Evolutionary conservation across 2,888 invertebrate genomes (phyloP).

Genomic region (Argyresthia goedartella): DNA sequence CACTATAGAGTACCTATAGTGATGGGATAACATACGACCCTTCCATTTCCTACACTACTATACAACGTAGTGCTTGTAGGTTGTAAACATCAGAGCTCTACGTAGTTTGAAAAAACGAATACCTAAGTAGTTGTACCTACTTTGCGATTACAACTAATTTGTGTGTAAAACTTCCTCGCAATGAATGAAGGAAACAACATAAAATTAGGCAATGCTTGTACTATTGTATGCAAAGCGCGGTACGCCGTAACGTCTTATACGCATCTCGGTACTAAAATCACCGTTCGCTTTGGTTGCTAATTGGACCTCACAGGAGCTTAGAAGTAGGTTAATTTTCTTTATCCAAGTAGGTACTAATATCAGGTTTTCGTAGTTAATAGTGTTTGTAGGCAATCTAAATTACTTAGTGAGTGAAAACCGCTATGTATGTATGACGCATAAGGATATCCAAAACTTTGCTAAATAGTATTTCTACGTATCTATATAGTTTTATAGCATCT

Average conservation of each 20-base stretch:
- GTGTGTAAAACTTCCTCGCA: background rate
- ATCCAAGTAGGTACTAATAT: background rate
- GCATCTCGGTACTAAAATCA: constrained; percentile 39
- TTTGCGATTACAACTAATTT: background rate
- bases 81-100: too few relatives aligned
- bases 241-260: constrained; percentile 21
- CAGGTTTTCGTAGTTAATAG: background rate
- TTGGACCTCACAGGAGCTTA: constrained; percentile 44
- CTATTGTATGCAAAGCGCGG: constrained; percentile 55
- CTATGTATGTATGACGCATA: too few relatives aligned
- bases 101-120: background rate
- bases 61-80: too few relatives aligned
- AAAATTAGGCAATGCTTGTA: constrained; percentile 17
- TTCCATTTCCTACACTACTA: too few relatives aligned
- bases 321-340: background rate
- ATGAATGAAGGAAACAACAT: constrained; percentile 21
- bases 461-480: too few relatives aligned
- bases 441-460: too few relatives aligned
- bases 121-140: background rate
- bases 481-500: too few relatives aligned
- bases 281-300: constrained; percentile 46
- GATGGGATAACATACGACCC: too few relatives aligned
- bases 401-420: too few relatives aligned
- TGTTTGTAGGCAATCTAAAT: background rate
- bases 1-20: too few relatives aligned